These are phyloP conservation scores for Scaeva pyrastri DNA, from an alignment of 2,888 invertebrate species.

Conservation along the genomic window DNA sequence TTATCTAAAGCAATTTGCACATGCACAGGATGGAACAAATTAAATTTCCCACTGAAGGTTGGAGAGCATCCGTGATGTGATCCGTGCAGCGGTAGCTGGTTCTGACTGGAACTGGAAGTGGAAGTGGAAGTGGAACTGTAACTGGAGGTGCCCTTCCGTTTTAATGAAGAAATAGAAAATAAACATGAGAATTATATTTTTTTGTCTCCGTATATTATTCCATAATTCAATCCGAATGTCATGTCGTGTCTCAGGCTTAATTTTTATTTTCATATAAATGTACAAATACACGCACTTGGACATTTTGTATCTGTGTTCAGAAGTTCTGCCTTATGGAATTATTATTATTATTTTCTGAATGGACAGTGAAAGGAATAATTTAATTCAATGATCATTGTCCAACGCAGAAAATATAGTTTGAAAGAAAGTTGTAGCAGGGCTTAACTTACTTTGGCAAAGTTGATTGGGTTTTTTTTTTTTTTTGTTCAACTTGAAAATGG, in stretches of 20 bases:
- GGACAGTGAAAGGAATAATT: slow-evolving; percentile 51
- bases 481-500: slow-evolving; percentile 29
- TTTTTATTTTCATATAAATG: not conserved
- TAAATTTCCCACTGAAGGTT: slow-evolving; percentile 48
- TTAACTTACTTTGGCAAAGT: slow-evolving; percentile 41
- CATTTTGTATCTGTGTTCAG: not conserved
- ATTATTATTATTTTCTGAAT: slow-evolving; percentile 30
- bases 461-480: slow-evolving; percentile 26
- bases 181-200: not conserved
- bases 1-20: slow-evolving; percentile 66
- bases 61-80: slow-evolving; percentile 6
- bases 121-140: not conserved
- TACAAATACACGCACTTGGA: no score
- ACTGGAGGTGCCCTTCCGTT: slow-evolving; percentile 9
- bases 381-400: slow-evolving; percentile 37
- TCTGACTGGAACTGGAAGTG: not conserved
- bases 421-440: slow-evolving; percentile 31
- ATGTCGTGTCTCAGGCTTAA: not conserved
- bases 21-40: slow-evolving; percentile 47
- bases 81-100: not conserved
- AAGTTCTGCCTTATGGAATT: slow-evolving; percentile 4
- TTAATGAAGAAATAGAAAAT: slow-evolving; percentile 2
- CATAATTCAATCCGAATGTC: slow-evolving; percentile 6
- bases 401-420: slow-evolving; percentile 1
- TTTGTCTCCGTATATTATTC: not conserved